These are phyloP conservation scores for Lasius fuliginosus DNA, from an alignment of 2,888 invertebrate genomes.

Conservation along the genomic window DNA sequence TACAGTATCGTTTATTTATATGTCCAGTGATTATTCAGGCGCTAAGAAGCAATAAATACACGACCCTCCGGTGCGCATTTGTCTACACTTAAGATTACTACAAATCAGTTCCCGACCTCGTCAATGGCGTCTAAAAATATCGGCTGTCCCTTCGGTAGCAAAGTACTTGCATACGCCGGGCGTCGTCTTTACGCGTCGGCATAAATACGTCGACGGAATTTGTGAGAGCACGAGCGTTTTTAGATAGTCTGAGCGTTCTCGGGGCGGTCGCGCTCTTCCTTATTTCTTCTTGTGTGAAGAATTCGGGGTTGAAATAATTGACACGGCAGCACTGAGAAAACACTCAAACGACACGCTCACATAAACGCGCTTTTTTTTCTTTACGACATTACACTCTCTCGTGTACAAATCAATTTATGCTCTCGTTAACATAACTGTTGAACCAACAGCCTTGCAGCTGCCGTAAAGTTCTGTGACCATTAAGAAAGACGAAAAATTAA, in stretches of 20 bases:
- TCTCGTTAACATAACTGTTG: slow-evolving; percentile 58
- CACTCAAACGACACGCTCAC: slow-evolving; percentile 9
- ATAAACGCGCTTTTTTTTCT: background rate
- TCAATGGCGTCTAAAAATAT: slow-evolving; percentile 76
- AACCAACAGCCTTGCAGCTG: slow-evolving; percentile 44
- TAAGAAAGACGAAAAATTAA: slow-evolving; percentile 49
- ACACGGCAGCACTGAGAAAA: slow-evolving; percentile 49
- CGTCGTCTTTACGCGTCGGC: slow-evolving; percentile 59
- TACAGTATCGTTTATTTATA: slow-evolving; percentile 6
- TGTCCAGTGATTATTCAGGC: slow-evolving; percentile 40
- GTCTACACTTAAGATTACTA: slow-evolving; percentile 62
- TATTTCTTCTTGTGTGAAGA: slow-evolving; percentile 31
- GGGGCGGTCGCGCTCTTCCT: slow-evolving; percentile 32
- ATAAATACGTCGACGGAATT: slow-evolving; percentile 73
- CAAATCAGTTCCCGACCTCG: slow-evolving; percentile 77
- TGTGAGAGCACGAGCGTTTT: slow-evolving; percentile 65
- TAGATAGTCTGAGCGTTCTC: slow-evolving; percentile 46
- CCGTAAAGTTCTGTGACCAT: slow-evolving; percentile 60
- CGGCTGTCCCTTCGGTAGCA: slow-evolving; percentile 43
- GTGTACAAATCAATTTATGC: slow-evolving; percentile 74
- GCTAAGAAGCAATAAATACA: slow-evolving; percentile 40
- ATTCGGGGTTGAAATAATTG: slow-evolving; percentile 46
- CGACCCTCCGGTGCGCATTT: slow-evolving; percentile 48
- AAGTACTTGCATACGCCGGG: slow-evolving; percentile 51
- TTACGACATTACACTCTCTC: slow-evolving; percentile 39